A percentile compares a stretch with the other conserved stretches of the same genome.
Evolutionary conservation across 2,888 invertebrate species (phyloP).

Genomic region (Orthosia gothica): DNA sequence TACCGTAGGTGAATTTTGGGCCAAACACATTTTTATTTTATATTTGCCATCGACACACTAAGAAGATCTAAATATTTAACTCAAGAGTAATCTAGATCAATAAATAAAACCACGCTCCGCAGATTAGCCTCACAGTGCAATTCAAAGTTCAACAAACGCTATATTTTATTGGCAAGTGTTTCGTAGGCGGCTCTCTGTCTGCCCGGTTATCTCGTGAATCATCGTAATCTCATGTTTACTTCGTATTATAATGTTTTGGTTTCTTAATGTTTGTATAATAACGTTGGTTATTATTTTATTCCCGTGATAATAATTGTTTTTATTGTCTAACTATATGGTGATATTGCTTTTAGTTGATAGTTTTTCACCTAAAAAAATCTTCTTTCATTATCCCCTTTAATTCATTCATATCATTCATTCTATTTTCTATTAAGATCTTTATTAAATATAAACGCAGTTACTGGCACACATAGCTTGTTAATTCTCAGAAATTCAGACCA

Average conservation of each 20-base stretch:
- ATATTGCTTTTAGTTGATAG: constrained; percentile 5
- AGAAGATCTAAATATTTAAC: not conserved
- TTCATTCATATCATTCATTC: not conserved
- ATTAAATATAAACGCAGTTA: not conserved
- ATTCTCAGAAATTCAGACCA: not conserved
- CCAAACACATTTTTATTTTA: too few species aligned
- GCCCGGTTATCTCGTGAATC: constrained; percentile 54
- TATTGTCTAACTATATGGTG: not conserved
- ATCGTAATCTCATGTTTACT: constrained; percentile 47
- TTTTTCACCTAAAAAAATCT: not conserved
- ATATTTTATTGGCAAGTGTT: constrained; percentile 54
- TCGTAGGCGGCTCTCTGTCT: constrained; percentile 63
- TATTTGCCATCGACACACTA: too few species aligned
- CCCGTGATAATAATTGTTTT: not conserved
- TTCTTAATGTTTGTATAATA: constrained; percentile 41
- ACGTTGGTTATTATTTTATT: constrained; percentile 1
- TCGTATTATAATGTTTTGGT: constrained; percentile 27
- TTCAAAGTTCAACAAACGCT: constrained; percentile 64
- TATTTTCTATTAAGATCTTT: not conserved
- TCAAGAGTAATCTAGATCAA: constrained; percentile 4
- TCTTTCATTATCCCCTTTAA: not conserved
- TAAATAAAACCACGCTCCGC: not conserved
- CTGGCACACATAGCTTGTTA: not conserved
- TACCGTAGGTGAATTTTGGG: too few species aligned
- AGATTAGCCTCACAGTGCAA: constrained; percentile 46